Base-by-base conservation (phyloP, 1,140 invertebrate species). In the Aphaenogaster rudis region DNA sequence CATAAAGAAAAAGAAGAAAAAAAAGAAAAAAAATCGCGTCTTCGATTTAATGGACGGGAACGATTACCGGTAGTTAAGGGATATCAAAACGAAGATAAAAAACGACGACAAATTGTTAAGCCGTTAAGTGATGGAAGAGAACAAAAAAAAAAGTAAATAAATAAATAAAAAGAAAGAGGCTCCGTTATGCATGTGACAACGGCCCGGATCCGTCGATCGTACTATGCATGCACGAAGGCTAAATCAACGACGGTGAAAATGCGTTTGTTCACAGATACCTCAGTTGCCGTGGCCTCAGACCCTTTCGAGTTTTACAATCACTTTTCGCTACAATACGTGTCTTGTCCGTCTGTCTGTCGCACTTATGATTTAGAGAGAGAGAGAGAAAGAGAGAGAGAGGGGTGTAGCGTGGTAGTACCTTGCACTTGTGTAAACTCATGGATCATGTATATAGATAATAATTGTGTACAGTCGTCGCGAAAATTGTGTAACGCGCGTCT, bases 41-140 rank as follows among this genome's bases (percentile, higher is more conserved):
- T 95, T 95, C 94, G 93, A 95, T 94, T 95, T 94, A 95, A 95
- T 93, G 90, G 92, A 93, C 93, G 93, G 92, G 93, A 94, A 95
- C 77, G 91, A 94, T 94, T 94, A 94, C 93, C 94, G 94, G 93
- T 95, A 95, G 94, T 95, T 95, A 95, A 95, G 80, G 69, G 93
- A 92, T 94, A 94, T 95, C 92, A 93, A 92, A 89, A 91, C 80
- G 64, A 81, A 84, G 66, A 76, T 54, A 80, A 86, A 78, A 85
- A 78, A 85, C 67, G 61, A 88, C 69, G 69, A 84, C 69, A 84
- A 84, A 84, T 84, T 84, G 69, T 84, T 84, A 84, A 84, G 42
- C 54, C 93, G 92, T 94, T 94, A 93, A 94, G 92, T 88, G 78
- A 94, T 94, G 93, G 93, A 91, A 92, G 84, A 92, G 88, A 80